Base-by-base conservation (phyloP, 2,888 invertebrate species). In the Dastarcus helophoroides region DNA sequence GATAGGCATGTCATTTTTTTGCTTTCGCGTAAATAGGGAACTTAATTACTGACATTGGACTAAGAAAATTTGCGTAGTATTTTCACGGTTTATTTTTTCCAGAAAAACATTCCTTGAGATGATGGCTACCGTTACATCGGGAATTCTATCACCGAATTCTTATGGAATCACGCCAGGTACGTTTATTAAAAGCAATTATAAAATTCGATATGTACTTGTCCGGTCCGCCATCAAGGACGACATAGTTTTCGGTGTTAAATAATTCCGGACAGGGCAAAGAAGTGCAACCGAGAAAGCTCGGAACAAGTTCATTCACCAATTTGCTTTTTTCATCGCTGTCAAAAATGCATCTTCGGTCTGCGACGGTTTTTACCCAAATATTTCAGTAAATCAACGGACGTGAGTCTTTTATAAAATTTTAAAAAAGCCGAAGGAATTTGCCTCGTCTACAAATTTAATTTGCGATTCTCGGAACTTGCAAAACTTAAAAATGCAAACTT, bases 71-170 rank as follows among this genome's bases (percentile, higher is more conserved):
- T n/a, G n/a, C n/a, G n/a, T n/a, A n/a, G n/a, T n/a, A n/a, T n/a
- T n/a, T n/a, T n/a, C n/a, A n/a, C n/a, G n/a, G n/a, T n/a, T n/a
- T n/a, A n/a, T n/a, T n/a, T n/a, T n/a, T n/a, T n/a, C n/a, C n/a
- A n/a, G n/a, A n/a, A 19, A 19, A n/a, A 19, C 19, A 6, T 7
- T 7, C 19, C 19, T 11, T 22, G 35, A 2, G 33, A 50, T 53
- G 40, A 62, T 62, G 62, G 60, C 62, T 47, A 60, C 62, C 37
- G 58, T 62, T 42, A 61, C 60, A 36, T 55, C 61, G 42, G 62
- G 61, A 42, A 54, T 62, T 40, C 50, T 62, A 33, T 62, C 60
- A 34, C 61, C 62, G 41, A 62, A 62, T 49, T 59, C 60, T 28
- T 62, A 61, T 51, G 60, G 58, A 46, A 46, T 62, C 46, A 59